Percentiles rank a stretch among this genome's conserved stretches.
These are phyloP conservation scores for Acanthosepion esculentum DNA, from an alignment of 2,888 invertebrate species.

Conservation along the genomic window DNA sequence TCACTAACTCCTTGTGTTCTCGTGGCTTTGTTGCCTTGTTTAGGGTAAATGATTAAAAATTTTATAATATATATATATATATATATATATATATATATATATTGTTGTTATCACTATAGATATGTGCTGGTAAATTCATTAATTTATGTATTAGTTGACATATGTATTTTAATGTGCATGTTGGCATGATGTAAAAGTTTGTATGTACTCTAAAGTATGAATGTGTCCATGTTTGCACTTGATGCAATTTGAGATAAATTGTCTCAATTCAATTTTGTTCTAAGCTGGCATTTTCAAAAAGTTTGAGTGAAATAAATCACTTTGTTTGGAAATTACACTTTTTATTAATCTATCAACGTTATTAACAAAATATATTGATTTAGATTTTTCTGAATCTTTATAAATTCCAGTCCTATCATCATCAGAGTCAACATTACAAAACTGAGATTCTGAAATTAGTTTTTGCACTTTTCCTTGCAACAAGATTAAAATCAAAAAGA, in stretches of 20 bases:
- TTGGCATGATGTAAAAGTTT: background rate
- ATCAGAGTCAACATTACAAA: background rate
- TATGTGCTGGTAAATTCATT: background rate
- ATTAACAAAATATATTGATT: conserved; percentile 33
- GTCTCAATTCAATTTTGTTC: conserved; percentile 16
- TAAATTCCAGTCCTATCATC: background rate
- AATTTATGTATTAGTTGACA: background rate
- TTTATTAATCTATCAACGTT: conserved; percentile 14
- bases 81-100: too few relatives aligned
- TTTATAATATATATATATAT: too few relatives aligned
- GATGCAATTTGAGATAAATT: conserved; percentile 4
- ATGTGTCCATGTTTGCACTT: background rate
- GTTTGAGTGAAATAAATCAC: background rate
- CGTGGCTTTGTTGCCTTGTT: too few relatives aligned
- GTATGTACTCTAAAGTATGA: background rate
- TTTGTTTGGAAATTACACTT: background rate
- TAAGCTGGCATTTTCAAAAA: background rate
- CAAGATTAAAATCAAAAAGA: conserved; percentile 2
- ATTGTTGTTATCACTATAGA: too few relatives aligned
- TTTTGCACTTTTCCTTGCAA: background rate
- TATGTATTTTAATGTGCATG: background rate
- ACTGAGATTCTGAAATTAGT: background rate
- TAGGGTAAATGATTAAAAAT: too few relatives aligned
- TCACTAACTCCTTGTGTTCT: too few relatives aligned
- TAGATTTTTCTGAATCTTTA: background rate